These are phyloP conservation scores for Zaprionus vittiger DNA, from an alignment of 1,140 invertebrate species.

Conservation along the genomic window DNA sequence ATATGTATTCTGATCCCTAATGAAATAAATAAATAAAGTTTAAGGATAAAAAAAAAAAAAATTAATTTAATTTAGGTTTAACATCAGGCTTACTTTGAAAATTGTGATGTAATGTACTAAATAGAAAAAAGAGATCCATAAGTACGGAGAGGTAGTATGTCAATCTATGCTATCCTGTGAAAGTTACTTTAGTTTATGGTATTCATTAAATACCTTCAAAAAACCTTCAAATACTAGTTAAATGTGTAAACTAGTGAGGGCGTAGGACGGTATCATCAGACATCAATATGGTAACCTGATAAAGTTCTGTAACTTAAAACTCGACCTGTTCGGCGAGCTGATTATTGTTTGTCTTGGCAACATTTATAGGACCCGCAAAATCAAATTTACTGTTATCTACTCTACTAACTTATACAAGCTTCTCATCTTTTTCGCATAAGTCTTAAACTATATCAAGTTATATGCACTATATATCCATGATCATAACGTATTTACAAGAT, in stretches of 20 bases:
- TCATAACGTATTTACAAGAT: slow-evolving; percentile 61
- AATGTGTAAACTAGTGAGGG: not conserved
- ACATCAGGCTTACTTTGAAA: no score
- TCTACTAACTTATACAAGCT: not conserved
- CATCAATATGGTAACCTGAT: slow-evolving; percentile 18
- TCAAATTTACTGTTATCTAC: not conserved
- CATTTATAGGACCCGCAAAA: not conserved
- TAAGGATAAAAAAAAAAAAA: no score
- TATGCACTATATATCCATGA: slow-evolving; percentile 63
- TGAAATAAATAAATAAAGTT: no score
- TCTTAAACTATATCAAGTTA: slow-evolving; percentile 29
- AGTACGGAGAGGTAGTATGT: no score
- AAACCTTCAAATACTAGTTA: no score
- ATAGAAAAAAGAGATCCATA: no score
- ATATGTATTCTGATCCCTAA: no score
- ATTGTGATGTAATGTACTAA: no score
- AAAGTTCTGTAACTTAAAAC: not conserved
- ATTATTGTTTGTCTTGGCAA: not conserved
- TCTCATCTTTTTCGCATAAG: not conserved
- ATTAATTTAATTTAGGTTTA: no score
- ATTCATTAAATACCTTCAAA: no score
- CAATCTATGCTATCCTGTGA: no score
- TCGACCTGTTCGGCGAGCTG: not conserved
- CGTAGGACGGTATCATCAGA: not conserved
- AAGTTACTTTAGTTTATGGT: no score